These are phyloP conservation scores for Podarcis raffonei DNA, from an alignment of 2,113 vertebrate species.

Conservation along the genomic window DNA sequence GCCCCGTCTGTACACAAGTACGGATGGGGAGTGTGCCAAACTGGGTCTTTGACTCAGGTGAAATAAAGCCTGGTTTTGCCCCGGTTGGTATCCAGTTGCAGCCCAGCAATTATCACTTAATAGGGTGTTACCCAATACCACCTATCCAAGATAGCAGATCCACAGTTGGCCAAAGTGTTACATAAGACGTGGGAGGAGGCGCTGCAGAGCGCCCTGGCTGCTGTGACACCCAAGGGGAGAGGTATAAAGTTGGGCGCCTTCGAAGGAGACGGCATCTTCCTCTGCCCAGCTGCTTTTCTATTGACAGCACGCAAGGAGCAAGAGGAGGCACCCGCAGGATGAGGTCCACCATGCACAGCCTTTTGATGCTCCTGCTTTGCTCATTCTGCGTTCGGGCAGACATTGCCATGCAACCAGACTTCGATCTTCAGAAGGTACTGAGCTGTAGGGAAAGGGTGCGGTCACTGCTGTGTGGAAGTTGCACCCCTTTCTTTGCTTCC, in stretches of 20 bases:
- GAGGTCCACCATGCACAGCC: neutral
- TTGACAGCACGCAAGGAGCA: fast-evolving
- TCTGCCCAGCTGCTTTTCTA: neutral
- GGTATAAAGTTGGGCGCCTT: neutral
- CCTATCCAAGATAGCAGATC: too few relatives aligned
- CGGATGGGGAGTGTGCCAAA: neutral
- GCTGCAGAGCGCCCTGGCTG: too few relatives aligned
- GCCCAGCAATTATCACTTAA: neutral
- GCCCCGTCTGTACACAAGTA: too few relatives aligned
- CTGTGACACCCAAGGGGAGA: neutral
- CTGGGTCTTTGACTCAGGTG: neutral
- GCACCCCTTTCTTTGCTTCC: neutral
- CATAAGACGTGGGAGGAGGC: neutral
- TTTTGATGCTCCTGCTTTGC: neutral
- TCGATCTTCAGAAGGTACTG: neutral
- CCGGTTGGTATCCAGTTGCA: neutral
- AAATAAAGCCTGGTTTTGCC: too few relatives aligned
- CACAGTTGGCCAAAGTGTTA: neutral
- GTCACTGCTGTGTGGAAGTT: too few relatives aligned
- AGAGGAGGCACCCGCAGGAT: neutral
- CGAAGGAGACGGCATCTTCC: neutral
- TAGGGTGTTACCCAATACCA: neutral
- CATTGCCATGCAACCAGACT: neutral
- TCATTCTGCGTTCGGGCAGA: neutral
- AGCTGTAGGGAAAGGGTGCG: too few relatives aligned